phyloP scores from a whole-genome alignment of 1,140 invertebrate genomes.

The Bombus picipes region DNA sequence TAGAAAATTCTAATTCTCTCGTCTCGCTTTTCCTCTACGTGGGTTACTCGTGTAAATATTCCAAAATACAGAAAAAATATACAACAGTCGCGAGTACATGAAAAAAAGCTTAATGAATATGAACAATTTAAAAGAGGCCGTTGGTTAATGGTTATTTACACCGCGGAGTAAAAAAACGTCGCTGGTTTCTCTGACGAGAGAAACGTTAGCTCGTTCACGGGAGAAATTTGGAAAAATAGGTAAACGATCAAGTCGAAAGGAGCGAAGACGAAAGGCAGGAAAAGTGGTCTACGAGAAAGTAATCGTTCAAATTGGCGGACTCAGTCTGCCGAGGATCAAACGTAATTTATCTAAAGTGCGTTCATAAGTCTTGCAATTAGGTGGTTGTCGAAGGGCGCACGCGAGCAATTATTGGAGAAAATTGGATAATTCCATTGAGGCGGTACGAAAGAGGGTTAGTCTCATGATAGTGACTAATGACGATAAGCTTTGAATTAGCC shows the following conservation, averaged over 20 bases:
- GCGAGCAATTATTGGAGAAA: constrained; percentile 37
- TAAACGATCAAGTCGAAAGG: not conserved
- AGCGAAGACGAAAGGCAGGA: not conserved
- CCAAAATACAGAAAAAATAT: not conserved
- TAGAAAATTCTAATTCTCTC: constrained; percentile 12
- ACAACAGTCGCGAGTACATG: not conserved
- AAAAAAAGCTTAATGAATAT: constrained; percentile 1
- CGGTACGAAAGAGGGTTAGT: not conserved
- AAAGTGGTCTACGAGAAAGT: not conserved
- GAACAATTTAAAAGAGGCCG: not conserved
- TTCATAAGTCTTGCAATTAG: constrained; percentile 37
- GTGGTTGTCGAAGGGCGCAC: constrained; percentile 25
- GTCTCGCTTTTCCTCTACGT: not conserved
- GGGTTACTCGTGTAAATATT: not conserved
- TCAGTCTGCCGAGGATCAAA: constrained; percentile 11
- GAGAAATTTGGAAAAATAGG: not conserved
- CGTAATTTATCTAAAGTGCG: constrained; percentile 37
- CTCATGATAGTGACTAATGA: constrained; percentile 6
- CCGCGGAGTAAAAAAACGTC: not conserved
- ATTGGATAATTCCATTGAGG: constrained; percentile 36
- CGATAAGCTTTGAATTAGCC: constrained; percentile 15
- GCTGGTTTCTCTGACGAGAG: not conserved
- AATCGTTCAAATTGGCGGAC: constrained; percentile 7
- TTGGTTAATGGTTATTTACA: not conserved
- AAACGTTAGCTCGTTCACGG: not conserved